Conservation (phyloP, 2,113 vertebrate genomes). For the Myotis davidii region DNA sequence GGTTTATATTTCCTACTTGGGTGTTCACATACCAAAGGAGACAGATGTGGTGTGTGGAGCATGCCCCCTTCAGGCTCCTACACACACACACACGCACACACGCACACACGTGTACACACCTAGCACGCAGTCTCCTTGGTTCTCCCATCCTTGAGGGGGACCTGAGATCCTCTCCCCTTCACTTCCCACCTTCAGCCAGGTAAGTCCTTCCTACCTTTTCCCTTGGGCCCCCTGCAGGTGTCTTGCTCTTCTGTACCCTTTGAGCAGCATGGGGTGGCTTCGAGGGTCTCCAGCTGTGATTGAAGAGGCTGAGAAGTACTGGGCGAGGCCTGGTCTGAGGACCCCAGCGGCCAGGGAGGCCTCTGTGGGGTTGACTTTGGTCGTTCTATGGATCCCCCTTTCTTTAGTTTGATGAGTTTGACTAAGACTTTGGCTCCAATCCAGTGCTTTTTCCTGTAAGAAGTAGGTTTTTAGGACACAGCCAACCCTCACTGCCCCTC, state of each 20-base stretch:
- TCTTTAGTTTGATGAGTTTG: slow-evolving; percentile 90
- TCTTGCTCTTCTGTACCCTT: no score
- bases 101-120: rapidly evolving
- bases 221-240: slow-evolving; percentile 58
- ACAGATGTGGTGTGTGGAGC: neutral
- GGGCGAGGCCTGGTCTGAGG: no score
- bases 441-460: slow-evolving; percentile 94
- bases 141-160: rapidly evolving
- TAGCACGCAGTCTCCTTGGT: rapidly evolving
- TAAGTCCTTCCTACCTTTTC: slow-evolving; percentile 81
- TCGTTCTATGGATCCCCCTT: no score
- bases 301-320: no score
- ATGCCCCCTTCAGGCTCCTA: rapidly evolving
- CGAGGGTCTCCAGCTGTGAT: no score
- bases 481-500: rapidly evolving
- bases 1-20: neutral
- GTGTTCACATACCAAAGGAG: rapidly evolving
- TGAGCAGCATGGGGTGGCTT: no score
- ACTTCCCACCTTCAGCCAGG: rapidly evolving
- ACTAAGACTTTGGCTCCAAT: slow-evolving; percentile 93
- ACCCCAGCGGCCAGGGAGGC: no score
- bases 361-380: no score
- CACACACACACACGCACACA: no score
- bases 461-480: slow-evolving; percentile 41
- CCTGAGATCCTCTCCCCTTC: neutral